A percentile compares a stretch with the other conserved stretches of the same genome.
These are phyloP conservation scores for Anniella stebbinsi DNA, from an alignment of 2,797 vertebrate genomes.

Conservation along the genomic window DNA sequence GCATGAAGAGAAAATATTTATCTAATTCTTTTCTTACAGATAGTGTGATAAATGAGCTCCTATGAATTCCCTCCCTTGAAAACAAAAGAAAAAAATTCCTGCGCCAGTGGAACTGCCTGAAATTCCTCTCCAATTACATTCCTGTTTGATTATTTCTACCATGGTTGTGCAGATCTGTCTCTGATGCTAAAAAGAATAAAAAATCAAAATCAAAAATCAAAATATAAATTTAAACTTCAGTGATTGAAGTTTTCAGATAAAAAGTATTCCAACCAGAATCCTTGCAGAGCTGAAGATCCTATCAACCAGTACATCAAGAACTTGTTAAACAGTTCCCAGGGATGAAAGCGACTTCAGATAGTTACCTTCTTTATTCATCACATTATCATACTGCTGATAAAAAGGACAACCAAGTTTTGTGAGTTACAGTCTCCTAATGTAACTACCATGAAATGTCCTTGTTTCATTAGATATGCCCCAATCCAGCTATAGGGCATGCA, in stretches of 20 bases:
- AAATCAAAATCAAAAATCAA: conserved; percentile 35
- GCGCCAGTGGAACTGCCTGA: conserved; percentile 33
- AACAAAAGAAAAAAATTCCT: background rate
- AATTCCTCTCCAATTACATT: conserved; percentile 43
- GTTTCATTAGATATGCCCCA: background rate
- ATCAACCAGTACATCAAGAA: conserved; percentile 39
- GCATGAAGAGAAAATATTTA: background rate
- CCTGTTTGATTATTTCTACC: conserved; percentile 14
- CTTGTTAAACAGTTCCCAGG: conserved; percentile 46
- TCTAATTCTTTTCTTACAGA: conserved; percentile 11
- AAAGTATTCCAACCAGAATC: conserved; percentile 35
- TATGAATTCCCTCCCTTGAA: background rate
- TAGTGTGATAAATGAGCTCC: conserved; percentile 1
- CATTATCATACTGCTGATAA: conserved; percentile 49
- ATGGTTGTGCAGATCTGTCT: background rate
- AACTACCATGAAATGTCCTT: conserved; percentile 46
- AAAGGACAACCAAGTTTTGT: conserved; percentile 42
- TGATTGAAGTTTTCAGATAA: conserved; percentile 48
- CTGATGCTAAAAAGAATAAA: background rate
- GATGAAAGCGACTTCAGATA: conserved; percentile 66
- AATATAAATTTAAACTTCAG: conserved; percentile 26
- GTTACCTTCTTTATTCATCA: conserved; percentile 49
- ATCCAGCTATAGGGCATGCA: background rate
- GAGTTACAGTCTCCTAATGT: conserved; percentile 31
- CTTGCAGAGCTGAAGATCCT: conserved; percentile 55